These are phyloP conservation scores for Tridacna crocea DNA, from an alignment of 2,888 invertebrate genomes.

Conservation along the genomic window DNA sequence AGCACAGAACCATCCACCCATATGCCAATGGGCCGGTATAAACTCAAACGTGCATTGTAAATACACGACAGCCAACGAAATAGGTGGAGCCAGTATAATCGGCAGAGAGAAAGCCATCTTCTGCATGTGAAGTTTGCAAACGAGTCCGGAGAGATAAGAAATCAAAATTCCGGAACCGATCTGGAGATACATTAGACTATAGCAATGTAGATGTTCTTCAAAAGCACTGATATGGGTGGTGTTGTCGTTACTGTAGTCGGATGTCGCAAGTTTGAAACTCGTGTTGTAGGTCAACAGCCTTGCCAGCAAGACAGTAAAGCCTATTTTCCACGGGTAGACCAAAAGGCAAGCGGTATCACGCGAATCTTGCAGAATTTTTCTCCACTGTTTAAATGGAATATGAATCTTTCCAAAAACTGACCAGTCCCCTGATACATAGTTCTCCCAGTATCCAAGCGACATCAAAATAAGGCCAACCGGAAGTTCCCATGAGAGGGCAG, in stretches of 20 bases:
- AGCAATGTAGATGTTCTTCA: slow-evolving; percentile 67
- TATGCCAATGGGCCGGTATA: slow-evolving; percentile 74
- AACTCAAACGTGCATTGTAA: slow-evolving; percentile 75
- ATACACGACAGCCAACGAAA: slow-evolving; percentile 68
- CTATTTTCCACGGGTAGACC: slow-evolving; percentile 75
- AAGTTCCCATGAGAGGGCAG: slow-evolving; percentile 89
- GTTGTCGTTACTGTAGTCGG: slow-evolving; percentile 51
- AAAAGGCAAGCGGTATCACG: slow-evolving; percentile 75
- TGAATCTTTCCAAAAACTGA: slow-evolving; percentile 72
- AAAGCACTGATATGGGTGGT: slow-evolving; percentile 44
- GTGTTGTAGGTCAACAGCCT: slow-evolving; percentile 69
- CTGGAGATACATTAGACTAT: slow-evolving; percentile 77
- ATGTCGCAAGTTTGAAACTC: slow-evolving; percentile 60
- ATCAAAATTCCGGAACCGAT: slow-evolving; percentile 74
- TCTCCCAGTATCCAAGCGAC: slow-evolving; percentile 99
- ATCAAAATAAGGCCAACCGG: slow-evolving; percentile 93
- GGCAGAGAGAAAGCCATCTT: slow-evolving; percentile 85
- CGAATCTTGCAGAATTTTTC: slow-evolving; percentile 73
- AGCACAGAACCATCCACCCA: slow-evolving; percentile 74
- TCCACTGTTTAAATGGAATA: slow-evolving; percentile 74
- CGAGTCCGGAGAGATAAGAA: slow-evolving; percentile 85
- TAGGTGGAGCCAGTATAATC: slow-evolving; percentile 83
- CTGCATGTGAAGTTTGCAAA: slow-evolving; percentile 86
- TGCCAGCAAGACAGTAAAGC: slow-evolving; percentile 71
- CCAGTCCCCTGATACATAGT: slow-evolving; percentile 89